Evolutionary conservation across 2,888 invertebrate genomes (phyloP), one percentile per base, ranked within the genome.

Genomic region (Xestoiulus laeticollis): DNA sequence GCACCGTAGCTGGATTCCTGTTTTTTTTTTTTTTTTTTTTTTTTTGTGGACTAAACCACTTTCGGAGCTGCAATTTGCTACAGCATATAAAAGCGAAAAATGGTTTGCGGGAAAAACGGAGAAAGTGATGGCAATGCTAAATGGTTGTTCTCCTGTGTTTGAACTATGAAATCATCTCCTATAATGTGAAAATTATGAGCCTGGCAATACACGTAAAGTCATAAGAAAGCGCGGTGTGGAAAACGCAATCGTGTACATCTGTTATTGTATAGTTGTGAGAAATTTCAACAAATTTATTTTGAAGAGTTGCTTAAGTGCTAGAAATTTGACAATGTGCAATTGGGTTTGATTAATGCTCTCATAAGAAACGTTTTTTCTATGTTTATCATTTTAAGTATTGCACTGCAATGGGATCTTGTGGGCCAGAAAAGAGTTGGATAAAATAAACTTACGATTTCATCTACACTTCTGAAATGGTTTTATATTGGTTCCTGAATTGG

Each of bases 11-110:
- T 19, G 16, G 19, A 48, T 8, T 26, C 68, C 68, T 68, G 26
- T 68, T 26, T 26, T 68, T n/a, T n/a, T n/a, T n/a, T n/a, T n/a
- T n/a, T n/a, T n/a, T n/a, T n/a, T n/a, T n/a, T n/a, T n/a, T n/a
- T n/a, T n/a, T n/a, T n/a, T n/a, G n/a, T 68, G 26, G 68, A 68
- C 68, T 26, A 26, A 68, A 68, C 68, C 68, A 68, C 68, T 68
- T 68, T 68, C 68, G 2, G n/a, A 26, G 26, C 26, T 26, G 68
- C 68, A 68, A 68, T 68, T 68, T 68, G 68, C 68, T 68, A 6
- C 68, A 48, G 48, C 26, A 68, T 8, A 12, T 12, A 12, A 26
- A 26, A 26, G 68, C 10, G 68, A 26, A 68, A 26, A 26, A 12
- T 68, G 68, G 68, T 68, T 19, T 19, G 19, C 8, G 68, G 68